These are phyloP conservation scores for Lycophotia porphyrea DNA, from an alignment of 2,888 invertebrate genomes.

Conservation along the genomic window DNA sequence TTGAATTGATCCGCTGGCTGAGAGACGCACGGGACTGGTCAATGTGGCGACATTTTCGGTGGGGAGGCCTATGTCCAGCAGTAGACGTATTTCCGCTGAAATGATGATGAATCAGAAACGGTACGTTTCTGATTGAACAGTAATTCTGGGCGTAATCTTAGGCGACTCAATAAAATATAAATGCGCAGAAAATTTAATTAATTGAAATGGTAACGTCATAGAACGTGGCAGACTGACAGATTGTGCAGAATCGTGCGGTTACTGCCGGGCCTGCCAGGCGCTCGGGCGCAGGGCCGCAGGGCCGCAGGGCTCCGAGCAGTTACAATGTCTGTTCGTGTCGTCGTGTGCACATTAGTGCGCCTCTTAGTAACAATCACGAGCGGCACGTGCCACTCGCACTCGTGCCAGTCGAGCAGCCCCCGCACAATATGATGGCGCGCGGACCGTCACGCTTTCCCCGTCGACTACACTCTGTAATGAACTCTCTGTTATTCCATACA, in stretches of 20 bases:
- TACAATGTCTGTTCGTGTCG: slow-evolving; percentile 66
- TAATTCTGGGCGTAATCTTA: too few relatives aligned
- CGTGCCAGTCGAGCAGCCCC: neutral
- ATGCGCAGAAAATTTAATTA: neutral
- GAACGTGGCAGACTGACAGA: neutral
- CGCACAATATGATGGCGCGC: neutral
- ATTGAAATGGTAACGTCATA: neutral
- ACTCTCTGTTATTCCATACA: slow-evolving; percentile 11
- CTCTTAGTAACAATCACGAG: slow-evolving; percentile 53
- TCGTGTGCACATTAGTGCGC: slow-evolving; percentile 42
- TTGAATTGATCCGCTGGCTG: too few relatives aligned
- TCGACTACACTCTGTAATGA: neutral
- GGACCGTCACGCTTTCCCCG: neutral
- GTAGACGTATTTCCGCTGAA: too few relatives aligned
- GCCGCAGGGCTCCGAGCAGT: neutral
- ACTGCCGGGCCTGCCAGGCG: too few relatives aligned
- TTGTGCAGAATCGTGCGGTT: neutral
- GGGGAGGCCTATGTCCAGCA: too few relatives aligned
- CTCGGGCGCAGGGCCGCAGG: too few relatives aligned
- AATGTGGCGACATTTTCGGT: too few relatives aligned
- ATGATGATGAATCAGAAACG: too few relatives aligned
- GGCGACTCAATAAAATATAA: too few relatives aligned
- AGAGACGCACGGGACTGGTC: too few relatives aligned
- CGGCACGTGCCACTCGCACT: slow-evolving; percentile 21
- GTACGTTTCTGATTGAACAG: too few relatives aligned